Evolutionary conservation across 2,113 vertebrate species (phyloP), one percentile per base, ranked within the genome.

Genomic region (Xiphophorus couchianus): DNA sequence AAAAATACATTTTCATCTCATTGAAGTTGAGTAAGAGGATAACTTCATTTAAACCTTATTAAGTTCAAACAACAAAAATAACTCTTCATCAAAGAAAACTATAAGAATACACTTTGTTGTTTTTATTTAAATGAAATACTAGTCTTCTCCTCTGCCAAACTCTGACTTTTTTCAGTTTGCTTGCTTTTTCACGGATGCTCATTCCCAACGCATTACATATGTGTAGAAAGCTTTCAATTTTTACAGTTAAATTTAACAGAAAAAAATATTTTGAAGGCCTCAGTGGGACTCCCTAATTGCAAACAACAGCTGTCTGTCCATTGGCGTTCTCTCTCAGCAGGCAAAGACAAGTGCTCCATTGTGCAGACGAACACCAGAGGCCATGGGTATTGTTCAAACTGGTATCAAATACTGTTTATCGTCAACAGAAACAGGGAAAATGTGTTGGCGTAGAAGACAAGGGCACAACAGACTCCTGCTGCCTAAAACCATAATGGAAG

Each of bases 331-430:
- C 78, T 88, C 89, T 62, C 88, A 88, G 84, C 82, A 77, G 82
- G 83, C 71, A 39, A 71, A 76, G 15, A 89, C 88, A 83, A 89
- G 74, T 28, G 42, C 4, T 33, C 76, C 27, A 86, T 89, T 92
- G 81, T 86, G 33, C 69, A 27, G 28, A 62, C 10, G 13, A 60
- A 44, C 62, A 73, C 44, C 67, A 17, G 61, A 67, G 68, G 69
- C 28, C 22, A 31, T 1, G 28, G 35, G 33, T 3, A 14, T 33
- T 0, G 3, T 64, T 71, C 73, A 72, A 62, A 75, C 70, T 51
- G 70, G 28, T 66, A 71, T 68, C 66, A 30, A 77, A 69, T 27
- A 63, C n/a, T 54, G 76, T 67, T 71, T 31, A 65, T 74, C 28
- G 0, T 61, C 31, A 37, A 84, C 68, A 62, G 2, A 69, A 84